A percentile compares a stretch with the other conserved stretches of the same genome.
phyloP scores from a whole-genome alignment of 2,113 vertebrate genomes.

The Xiphophorus hellerii region DNA sequence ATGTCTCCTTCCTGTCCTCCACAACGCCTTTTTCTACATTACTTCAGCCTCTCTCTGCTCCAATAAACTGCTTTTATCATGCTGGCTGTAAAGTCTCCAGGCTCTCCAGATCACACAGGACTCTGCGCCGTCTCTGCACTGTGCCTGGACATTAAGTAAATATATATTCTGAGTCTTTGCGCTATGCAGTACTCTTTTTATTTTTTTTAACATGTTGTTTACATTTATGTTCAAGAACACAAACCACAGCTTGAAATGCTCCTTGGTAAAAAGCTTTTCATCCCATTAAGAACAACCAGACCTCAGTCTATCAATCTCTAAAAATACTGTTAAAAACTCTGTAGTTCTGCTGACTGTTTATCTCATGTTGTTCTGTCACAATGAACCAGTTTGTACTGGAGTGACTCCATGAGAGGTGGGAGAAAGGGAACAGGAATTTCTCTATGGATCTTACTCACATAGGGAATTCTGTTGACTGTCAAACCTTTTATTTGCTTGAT shows the following conservation, averaged over 20 bases:
- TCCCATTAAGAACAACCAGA: neutral
- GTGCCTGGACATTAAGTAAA: constrained; percentile 56
- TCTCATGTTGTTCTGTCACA: too few relatives aligned
- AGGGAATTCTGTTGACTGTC: too few relatives aligned
- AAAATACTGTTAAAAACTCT: too few relatives aligned
- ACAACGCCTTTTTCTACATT: constrained; percentile 35
- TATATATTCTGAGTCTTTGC: constrained; percentile 43
- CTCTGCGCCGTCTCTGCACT: constrained; percentile 53
- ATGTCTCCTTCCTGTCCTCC: constrained; percentile 46
- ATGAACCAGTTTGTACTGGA: too few relatives aligned
- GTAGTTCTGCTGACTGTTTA: too few relatives aligned
- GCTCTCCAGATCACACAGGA: constrained; percentile 63
- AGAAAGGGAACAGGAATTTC: too few relatives aligned
- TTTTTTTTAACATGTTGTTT: neutral
- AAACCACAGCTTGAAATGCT: neutral
- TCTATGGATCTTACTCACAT: too few relatives aligned
- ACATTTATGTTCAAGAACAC: neutral
- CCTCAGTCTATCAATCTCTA: too few relatives aligned
- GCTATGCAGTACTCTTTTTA: neutral
- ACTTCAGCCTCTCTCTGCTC: constrained; percentile 27
- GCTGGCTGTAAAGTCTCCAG: constrained; percentile 50
- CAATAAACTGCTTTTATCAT: constrained; percentile 57
- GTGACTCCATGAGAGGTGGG: too few relatives aligned
- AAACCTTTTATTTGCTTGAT: too few relatives aligned
- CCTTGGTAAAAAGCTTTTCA: neutral